Conservation (phyloP, 2,113 vertebrate genomes). For the Empidonax traillii region DNA sequence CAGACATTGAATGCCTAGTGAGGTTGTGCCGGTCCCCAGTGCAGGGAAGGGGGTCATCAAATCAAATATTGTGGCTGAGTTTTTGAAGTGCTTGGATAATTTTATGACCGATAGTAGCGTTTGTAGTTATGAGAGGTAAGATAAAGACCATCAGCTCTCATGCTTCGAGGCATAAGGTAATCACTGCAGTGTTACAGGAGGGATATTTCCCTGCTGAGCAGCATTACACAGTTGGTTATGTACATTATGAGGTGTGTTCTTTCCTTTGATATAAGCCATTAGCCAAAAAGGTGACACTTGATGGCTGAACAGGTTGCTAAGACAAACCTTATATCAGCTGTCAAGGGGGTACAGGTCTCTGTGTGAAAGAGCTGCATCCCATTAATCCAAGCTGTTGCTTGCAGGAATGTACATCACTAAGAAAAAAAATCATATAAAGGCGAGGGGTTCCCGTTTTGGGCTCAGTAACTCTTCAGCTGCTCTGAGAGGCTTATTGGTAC, state of each 20-base stretch:
- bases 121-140: constrained; percentile 50
- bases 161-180: constrained; percentile 46
- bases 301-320: not conserved
- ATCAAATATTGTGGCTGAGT: constrained; percentile 41
- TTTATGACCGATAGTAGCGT: constrained; percentile 46
- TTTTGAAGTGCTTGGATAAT: constrained; percentile 43
- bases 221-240: constrained; percentile 53
- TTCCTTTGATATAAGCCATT: constrained; percentile 26
- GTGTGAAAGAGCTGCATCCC: not conserved
- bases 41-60: constrained; percentile 31
- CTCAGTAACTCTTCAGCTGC: not conserved
- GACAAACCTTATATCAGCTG: not conserved
- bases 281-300: constrained; percentile 32
- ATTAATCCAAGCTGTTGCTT: not conserved
- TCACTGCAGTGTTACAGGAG: not conserved
- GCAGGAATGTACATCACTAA: not conserved
- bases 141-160: constrained; percentile 49
- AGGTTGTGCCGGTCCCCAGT: not conserved
- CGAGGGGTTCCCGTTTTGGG: not conserved
- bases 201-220: constrained; percentile 6
- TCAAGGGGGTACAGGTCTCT: not conserved
- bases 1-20: not conserved
- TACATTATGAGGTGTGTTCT: constrained; percentile 48
- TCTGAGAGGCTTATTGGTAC: not conserved
- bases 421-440: not conserved